Base-by-base conservation (phyloP, 2,888 invertebrate species). In the Allolobophora icterica region DNA sequence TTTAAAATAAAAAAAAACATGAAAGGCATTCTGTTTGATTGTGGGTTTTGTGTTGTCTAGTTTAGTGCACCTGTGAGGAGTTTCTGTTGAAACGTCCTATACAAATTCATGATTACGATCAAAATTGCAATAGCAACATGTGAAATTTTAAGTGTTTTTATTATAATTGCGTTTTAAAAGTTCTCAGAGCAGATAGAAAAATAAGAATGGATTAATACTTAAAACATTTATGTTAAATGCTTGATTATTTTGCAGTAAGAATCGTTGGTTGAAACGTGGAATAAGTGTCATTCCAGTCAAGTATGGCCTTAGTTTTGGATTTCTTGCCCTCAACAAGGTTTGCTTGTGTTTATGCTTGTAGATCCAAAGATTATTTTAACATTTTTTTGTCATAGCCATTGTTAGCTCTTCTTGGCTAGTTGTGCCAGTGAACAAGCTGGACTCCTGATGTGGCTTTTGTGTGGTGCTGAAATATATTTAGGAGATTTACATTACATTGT, bases 181-280 rank as follows among this genome's bases (percentile, higher is more conserved):
- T 71, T 71, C 71, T 71, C 71, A 0, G 8, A 71, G n/a, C 8
- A 71, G n/a, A 30, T 71, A 71, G 5, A 71, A 8, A 71, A n/a
- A 71, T 71, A 11, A 71, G 52, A 71, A n/a, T 71, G 71, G 71
- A 71, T 71, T 71, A 13, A n/a, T n/a, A 71, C 17, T 4, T 52
- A 5, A 52, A 24, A 1, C 24, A 24, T 52, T 52, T 42, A 42
- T 42, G 42, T 42, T 13, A 42, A 42, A 33, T 84, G n/a, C 17
- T 87, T 87, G 24, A 4, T 87, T 35, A 19, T 84, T 87, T 34
- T 87, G 35, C 83, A 91, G 91, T 30, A 35, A 96, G 93, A 97
- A 98, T 95, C 96, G 97, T 89, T 98, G 97, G 97, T 97, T 97
- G 94, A 99, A 99, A 94, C 96, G 98, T 11, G 98, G 98, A 4